Evolutionary conservation across 2,113 vertebrate genomes (phyloP), one percentile per base, ranked within the genome.

Genomic region (Pandion haliaetus): DNA sequence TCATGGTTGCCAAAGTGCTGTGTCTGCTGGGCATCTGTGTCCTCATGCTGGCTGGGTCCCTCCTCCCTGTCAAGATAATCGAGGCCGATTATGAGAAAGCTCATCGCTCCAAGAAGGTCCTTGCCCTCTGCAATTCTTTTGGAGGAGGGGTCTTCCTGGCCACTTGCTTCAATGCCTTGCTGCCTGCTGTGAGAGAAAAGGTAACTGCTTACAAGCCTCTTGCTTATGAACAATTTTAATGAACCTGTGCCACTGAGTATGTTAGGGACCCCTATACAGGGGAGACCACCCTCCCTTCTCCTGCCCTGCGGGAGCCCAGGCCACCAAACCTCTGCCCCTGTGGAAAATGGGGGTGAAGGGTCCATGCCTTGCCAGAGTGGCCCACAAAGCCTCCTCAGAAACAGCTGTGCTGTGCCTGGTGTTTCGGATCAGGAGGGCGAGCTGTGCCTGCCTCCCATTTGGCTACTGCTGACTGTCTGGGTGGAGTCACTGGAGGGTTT

Each of bases 81-180:
- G 95, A 98, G 91, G 95, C 98, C 0, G 98, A 99, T 88, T 70
- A 95, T 0, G 98, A 99, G 94, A 99, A 99, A 91, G 98, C 98
- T 0, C 98, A 97, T 17, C 95, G 98, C 36, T 99, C 99, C 71
- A 90, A 92, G 20, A 98, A 97, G 45, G 67, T 97, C 2, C 98
- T 99, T 21, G 96, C 98, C 1, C 98, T 99, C 36, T 99, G 99
- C 82, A 99, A 99, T 95, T 98, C 99, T 6, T 99, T 99, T 1
- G 99, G 99, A 26, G 99, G 99, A 0, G 99, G 99, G 0, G 99
- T 99, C 34, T 99, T 99, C 95, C 98, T 99, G 86, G 99, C 99
- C 29, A 99, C 99, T 0, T 99, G 99, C 97, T 99, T 99, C 97
- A 99, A 99, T 1, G 98, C 99, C 8, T 97, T 99, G 73, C 98